A percentile compares a stretch with the other conserved stretches of the same genome.
phyloP scores from a whole-genome alignment of 2,113 vertebrate species.

The Peucedramus taeniatus region DNA sequence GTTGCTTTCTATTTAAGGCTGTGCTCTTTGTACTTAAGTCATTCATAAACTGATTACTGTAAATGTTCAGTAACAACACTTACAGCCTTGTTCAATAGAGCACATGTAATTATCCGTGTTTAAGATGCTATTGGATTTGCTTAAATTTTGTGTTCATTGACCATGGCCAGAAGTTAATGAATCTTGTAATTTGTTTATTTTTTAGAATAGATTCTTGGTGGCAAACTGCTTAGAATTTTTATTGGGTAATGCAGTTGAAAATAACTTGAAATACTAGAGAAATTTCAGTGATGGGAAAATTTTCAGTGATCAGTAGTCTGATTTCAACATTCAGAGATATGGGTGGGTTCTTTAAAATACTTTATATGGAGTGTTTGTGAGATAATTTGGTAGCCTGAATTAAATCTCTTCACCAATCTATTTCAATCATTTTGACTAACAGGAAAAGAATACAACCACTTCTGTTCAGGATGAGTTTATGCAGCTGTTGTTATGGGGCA shows the following conservation, averaged over 20 bases:
- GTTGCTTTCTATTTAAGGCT: neutral
- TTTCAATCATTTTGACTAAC: constrained; percentile 20
- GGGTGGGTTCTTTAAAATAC: neutral
- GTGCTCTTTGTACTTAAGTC: neutral
- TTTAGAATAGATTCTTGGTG: neutral
- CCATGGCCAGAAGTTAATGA: neutral
- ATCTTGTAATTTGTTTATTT: neutral
- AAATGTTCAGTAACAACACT: neutral
- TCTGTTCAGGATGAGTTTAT: constrained; percentile 98
- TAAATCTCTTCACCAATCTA: neutral
- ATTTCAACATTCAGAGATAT: neutral
- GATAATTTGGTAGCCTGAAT: neutral
- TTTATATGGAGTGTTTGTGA: neutral
- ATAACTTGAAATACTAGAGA: neutral
- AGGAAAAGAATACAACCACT: constrained; percentile 96
- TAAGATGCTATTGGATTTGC: neutral
- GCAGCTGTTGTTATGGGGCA: constrained; percentile 94
- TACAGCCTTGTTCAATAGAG: neutral
- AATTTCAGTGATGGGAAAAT: neutral
- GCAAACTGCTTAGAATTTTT: neutral
- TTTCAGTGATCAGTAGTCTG: neutral
- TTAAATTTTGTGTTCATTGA: neutral
- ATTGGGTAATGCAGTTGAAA: neutral
- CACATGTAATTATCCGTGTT: neutral
- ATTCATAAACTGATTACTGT: neutral